These are phyloP conservation scores for Ypsolopha sequella DNA, from an alignment of 2,888 invertebrate genomes.

Conservation along the genomic window DNA sequence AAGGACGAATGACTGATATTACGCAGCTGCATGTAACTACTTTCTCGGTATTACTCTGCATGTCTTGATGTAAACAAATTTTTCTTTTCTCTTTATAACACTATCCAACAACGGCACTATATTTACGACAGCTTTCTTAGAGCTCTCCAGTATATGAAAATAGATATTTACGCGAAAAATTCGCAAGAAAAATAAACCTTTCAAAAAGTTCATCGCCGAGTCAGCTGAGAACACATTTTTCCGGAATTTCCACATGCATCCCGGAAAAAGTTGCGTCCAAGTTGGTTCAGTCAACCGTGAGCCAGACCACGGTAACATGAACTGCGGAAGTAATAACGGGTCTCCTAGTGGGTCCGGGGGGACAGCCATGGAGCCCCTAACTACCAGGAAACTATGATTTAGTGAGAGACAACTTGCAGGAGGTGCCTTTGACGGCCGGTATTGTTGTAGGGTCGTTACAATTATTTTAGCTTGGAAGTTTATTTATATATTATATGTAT, in stretches of 20 bases:
- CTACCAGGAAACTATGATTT: slow-evolving; percentile 62
- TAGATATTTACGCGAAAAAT: too few relatives aligned
- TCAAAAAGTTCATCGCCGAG: neutral
- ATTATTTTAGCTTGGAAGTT: neutral
- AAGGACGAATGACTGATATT: too few relatives aligned
- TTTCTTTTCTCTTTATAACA: too few relatives aligned
- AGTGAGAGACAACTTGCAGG: slow-evolving; percentile 30
- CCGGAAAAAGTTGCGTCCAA: neutral
- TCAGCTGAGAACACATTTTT: too few relatives aligned
- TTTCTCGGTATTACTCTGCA: too few relatives aligned
- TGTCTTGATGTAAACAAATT: too few relatives aligned
- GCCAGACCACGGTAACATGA: slow-evolving; percentile 50
- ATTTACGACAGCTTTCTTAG: too few relatives aligned
- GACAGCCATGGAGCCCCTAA: slow-evolving; percentile 17
- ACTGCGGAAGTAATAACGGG: slow-evolving; percentile 54
- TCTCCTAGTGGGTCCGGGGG: slow-evolving; percentile 28
- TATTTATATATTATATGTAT: too few relatives aligned
- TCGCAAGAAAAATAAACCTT: too few relatives aligned
- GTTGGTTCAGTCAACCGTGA: slow-evolving; percentile 32
- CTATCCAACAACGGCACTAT: too few relatives aligned
- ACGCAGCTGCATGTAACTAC: too few relatives aligned
- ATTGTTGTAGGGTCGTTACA: neutral
- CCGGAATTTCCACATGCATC: neutral
- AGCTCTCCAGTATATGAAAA: too few relatives aligned
- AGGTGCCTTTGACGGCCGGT: slow-evolving; percentile 15